phyloP scores from a whole-genome alignment of 2,888 invertebrate species.

The Diarsia brunnea region DNA sequence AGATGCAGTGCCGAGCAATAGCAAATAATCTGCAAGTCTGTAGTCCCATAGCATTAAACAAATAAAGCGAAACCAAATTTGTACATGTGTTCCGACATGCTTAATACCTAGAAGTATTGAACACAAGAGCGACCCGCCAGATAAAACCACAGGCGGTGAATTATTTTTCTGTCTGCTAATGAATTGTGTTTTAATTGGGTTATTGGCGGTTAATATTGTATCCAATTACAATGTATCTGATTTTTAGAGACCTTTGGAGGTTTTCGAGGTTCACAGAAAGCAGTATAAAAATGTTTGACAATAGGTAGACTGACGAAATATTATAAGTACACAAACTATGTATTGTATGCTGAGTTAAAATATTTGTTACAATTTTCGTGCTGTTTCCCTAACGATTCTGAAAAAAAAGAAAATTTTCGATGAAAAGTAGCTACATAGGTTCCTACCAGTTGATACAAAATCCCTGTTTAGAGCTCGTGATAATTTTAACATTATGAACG shows the following conservation, averaged over 20 bases:
- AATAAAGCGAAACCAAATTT: constrained; percentile 71
- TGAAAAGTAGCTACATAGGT: neutral
- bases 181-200: constrained; percentile 17
- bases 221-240: neutral
- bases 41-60: constrained; percentile 61
- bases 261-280: neutral
- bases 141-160: constrained; percentile 43
- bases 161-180: constrained; percentile 40
- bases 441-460: neutral
- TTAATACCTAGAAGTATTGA: constrained; percentile 59
- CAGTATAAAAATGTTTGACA: neutral
- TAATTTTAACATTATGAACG: neutral
- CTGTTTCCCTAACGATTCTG: neutral
- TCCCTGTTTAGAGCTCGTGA: neutral
- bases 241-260: neutral
- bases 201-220: constrained; percentile 12
- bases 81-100: constrained; percentile 69
- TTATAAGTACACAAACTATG: neutral
- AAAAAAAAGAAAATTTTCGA: neutral
- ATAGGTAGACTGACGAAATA: neutral
- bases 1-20: constrained; percentile 66
- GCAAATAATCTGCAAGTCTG: constrained; percentile 67
- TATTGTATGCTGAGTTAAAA: neutral
- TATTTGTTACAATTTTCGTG: neutral
- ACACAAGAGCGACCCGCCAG: constrained; percentile 42